Evolutionary conservation across 2,888 invertebrate species (phyloP).

Genomic region (Stenodera caucasica): DNA sequence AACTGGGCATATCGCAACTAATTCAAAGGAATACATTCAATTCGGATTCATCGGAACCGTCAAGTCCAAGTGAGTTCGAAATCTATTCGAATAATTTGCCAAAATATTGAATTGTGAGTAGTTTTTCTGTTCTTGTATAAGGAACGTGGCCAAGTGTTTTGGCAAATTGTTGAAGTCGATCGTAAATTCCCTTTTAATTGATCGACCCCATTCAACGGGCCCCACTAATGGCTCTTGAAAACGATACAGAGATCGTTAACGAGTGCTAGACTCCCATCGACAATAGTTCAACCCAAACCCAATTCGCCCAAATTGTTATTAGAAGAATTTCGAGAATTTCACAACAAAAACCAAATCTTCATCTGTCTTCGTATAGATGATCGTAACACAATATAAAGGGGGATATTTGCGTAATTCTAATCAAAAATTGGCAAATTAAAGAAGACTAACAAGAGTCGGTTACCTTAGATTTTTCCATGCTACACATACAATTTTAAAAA

Average conservation of each 20-base stretch:
- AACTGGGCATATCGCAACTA: slow-evolving; percentile 38
- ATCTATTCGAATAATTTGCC: not conserved
- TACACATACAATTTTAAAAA: not conserved
- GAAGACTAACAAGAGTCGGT: not conserved
- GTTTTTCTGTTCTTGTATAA: not conserved
- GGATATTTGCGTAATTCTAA: too few relatives aligned
- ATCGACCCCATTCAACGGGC: slow-evolving; percentile 48
- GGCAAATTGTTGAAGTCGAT: not conserved
- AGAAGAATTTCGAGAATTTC: slow-evolving; percentile 6
- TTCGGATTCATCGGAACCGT: slow-evolving; percentile 49
- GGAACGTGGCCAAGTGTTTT: slow-evolving; percentile 16
- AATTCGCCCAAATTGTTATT: too few relatives aligned
- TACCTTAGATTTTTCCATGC: not conserved
- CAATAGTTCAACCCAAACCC: slow-evolving; percentile 3
- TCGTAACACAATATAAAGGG: too few relatives aligned
- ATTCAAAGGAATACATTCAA: slow-evolving; percentile 40
- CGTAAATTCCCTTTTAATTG: slow-evolving; percentile 44
- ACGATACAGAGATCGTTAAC: slow-evolving; percentile 49
- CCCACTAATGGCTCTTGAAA: slow-evolving; percentile 53
- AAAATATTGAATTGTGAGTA: not conserved
- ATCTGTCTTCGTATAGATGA: too few relatives aligned
- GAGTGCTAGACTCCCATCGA: slow-evolving; percentile 31
- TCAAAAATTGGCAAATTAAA: slow-evolving; percentile 6
- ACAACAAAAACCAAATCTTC: not conserved
- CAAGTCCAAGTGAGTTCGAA: slow-evolving; percentile 51